phyloP scores from a whole-genome alignment of 2,888 invertebrate genomes.

The Andrena fulva region DNA sequence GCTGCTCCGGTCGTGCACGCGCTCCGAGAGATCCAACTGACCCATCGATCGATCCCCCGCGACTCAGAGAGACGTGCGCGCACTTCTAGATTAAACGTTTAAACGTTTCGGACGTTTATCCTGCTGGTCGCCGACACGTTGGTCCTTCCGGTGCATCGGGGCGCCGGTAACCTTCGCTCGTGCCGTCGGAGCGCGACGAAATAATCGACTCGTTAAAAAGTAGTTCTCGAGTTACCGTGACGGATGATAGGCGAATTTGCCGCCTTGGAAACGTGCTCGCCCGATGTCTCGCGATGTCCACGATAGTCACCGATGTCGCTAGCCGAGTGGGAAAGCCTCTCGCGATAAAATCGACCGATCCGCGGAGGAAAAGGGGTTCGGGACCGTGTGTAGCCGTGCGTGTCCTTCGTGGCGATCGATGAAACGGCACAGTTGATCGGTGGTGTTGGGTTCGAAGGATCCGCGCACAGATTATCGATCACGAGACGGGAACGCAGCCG shows the following conservation, averaged over 20 bases:
- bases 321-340: constrained; percentile 5
- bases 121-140: background rate
- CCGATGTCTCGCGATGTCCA: constrained; percentile 28
- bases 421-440: background rate
- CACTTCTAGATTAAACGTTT: constrained; percentile 3
- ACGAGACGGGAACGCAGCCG: constrained; percentile 48
- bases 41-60: constrained; percentile 21
- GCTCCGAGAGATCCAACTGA: constrained; percentile 9
- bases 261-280: constrained; percentile 56
- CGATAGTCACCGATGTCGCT: constrained; percentile 17
- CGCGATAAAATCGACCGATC: constrained; percentile 9
- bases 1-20: background rate
- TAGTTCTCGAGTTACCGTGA: constrained; percentile 34
- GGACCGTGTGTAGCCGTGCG: constrained; percentile 1
- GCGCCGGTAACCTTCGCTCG: constrained; percentile 39
- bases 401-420: constrained; percentile 1
- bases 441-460: constrained; percentile 34
- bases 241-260: background rate
- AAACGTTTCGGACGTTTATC: background rate
- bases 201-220: constrained; percentile 45
- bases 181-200: constrained; percentile 21
- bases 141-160: constrained; percentile 1
- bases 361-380: background rate
- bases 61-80: constrained; percentile 32
- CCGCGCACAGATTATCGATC: constrained; percentile 47